Evolutionary conservation across 2,797 vertebrate genomes (phyloP), one percentile per base, ranked within the genome.

Genomic region (Octomys mimax): DNA sequence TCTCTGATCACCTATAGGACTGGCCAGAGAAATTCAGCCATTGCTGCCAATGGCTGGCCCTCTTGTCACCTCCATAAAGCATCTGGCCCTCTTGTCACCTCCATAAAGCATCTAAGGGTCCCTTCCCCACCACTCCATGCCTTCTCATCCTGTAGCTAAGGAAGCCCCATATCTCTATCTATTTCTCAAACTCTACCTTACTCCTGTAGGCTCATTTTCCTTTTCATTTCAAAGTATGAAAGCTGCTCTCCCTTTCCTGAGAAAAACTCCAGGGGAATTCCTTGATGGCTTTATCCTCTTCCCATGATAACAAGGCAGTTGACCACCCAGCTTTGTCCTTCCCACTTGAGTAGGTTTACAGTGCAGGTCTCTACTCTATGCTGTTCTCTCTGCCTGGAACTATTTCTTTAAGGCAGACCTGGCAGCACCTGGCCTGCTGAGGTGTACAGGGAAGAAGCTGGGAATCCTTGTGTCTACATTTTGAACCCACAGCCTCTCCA

Each of bases 141-240:
- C 54, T 64, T 71, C 31, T 13, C 26, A 46, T 7, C 39, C n/a
- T 66, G 1, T 10, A 68, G 54, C 80, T 66, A 42, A 81, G 36
- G 57, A 79, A 85, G 80, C 8, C 87, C 57, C 36, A 80, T 52
- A 64, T 82, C 12, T 49, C 78, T 36, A 4, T 21, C 62, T 57
- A 24, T 80, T 81, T 73, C 81, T 64, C 57, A 59, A 46, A 57
- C 28, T 81, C 59, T 54, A 83, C 39, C 49, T 91, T n/a, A 73
- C 3, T n/a, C 11, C 49, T 73, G 39, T 73, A 52, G 14, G 6
- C n/a, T 52, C 42, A 68, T 68, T 89, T 91, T 28, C 31, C 31
- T 90, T 89, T 66, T 71, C 52, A 83, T 57, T 85, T 80, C 80
- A 59, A 95, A 91, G 61, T 28, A 84, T 22, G 28, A 92, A 91